phyloP scores from a whole-genome alignment of 2,113 vertebrate genomes.

The Dermatemys mawii region DNA sequence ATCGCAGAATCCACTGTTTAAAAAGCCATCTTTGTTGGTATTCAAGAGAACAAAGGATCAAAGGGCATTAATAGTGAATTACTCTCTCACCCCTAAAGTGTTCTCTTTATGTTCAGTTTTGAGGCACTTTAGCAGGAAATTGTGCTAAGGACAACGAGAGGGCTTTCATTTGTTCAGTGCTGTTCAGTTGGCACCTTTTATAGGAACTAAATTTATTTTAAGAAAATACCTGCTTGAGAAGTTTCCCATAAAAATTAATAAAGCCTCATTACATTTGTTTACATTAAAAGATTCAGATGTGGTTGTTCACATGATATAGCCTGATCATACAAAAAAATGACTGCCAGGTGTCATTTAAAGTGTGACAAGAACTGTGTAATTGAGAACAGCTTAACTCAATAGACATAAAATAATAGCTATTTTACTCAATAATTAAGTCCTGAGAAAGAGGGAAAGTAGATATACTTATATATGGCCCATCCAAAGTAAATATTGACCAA shows the following conservation, averaged over 20 bases:
- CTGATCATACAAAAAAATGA: slow-evolving; percentile 27
- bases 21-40: neutral
- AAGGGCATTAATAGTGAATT: neutral
- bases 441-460: slow-evolving; percentile 25
- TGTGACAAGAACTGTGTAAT: slow-evolving; percentile 5
- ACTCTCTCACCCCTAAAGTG: neutral
- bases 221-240: slow-evolving; percentile 31
- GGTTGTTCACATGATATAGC: slow-evolving; percentile 54
- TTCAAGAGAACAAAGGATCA: neutral
- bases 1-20: neutral
- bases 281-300: slow-evolving; percentile 44
- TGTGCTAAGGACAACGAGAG: neutral
- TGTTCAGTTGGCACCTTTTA: neutral
- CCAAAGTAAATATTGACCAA: slow-evolving; percentile 22
- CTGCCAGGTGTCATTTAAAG: slow-evolving; percentile 47
- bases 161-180: neutral
- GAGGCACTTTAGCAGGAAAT: neutral
- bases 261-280: slow-evolving; percentile 61
- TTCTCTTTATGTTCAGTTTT: neutral
- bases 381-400: slow-evolving; percentile 1
- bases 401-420: slow-evolving; percentile 45
- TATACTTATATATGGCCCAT: neutral
- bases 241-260: slow-evolving; percentile 53
- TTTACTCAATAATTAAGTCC: slow-evolving; percentile 48
- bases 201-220: slow-evolving; percentile 19